phyloP scores from a whole-genome alignment of 2,797 vertebrate genomes.

The Eulemur rubriventer region DNA sequence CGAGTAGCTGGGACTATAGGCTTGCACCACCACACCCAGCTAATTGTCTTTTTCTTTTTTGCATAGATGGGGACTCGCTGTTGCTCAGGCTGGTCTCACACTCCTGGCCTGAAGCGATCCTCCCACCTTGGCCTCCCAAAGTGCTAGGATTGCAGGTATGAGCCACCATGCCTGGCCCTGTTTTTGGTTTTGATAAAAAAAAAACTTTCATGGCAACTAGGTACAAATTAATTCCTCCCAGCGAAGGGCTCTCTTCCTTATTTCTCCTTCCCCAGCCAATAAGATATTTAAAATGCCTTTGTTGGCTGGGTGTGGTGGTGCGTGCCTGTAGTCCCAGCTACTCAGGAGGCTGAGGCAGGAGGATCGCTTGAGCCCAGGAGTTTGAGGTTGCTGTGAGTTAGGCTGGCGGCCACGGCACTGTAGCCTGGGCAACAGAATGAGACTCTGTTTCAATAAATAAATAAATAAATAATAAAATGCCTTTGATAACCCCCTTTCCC shows the following conservation, averaged over 20 bases:
- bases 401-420: no score
- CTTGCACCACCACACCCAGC: not conserved
- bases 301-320: not conserved
- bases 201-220: not conserved
- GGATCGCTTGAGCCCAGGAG: no score
- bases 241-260: not conserved
- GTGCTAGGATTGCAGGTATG: not conserved
- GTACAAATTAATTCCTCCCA: not conserved
- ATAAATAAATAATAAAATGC: no score
- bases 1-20: not conserved
- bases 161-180: not conserved
- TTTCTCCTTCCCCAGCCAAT: not conserved
- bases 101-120: not conserved
- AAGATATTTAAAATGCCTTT: not conserved
- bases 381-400: no score
- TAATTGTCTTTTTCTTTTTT: not conserved
- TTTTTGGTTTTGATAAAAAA: slow-evolving; percentile 22
- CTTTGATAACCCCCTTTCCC: not conserved
- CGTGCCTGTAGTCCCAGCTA: no score
- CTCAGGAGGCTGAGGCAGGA: no score
- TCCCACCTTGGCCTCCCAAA: not conserved
- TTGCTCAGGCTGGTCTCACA: not conserved
- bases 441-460: no score
- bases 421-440: no score
- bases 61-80: not conserved